Conservation (phyloP, 2,113 vertebrate species). For the Cebus imitator region DNA sequence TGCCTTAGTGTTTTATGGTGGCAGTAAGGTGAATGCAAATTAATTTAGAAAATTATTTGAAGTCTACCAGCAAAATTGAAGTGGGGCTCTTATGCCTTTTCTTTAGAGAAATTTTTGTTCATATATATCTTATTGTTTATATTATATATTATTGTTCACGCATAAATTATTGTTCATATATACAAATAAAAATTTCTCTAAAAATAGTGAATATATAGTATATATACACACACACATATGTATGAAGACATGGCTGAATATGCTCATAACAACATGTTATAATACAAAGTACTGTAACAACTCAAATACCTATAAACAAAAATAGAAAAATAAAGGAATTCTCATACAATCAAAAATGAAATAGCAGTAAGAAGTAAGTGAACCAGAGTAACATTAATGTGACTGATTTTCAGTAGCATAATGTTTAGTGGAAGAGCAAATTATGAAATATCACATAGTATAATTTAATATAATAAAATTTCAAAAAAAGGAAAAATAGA, state of each 20-base stretch:
- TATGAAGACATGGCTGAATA: neutral
- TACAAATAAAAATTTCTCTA: too few species aligned
- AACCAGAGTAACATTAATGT: neutral
- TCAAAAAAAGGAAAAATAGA: neutral
- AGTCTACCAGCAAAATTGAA: neutral
- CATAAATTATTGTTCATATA: neutral
- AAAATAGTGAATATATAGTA: too few species aligned
- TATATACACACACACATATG: neutral
- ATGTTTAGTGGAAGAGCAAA: neutral
- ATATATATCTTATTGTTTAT: too few species aligned
- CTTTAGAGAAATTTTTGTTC: neutral
- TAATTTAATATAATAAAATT: neutral
- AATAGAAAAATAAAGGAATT: neutral
- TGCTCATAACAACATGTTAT: neutral
- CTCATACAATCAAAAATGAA: neutral
- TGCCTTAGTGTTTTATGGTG: neutral
- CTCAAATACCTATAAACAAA: neutral
- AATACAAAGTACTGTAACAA: neutral
- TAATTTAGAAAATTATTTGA: neutral
- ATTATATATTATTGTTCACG: neutral
- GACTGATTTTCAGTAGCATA: neutral
- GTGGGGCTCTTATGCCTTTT: neutral
- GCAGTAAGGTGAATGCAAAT: neutral
- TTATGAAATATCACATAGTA: neutral
- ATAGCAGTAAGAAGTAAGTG: neutral